These are phyloP conservation scores for Podarcis muralis DNA, from an alignment of 2,113 vertebrate genomes.

Conservation along the genomic window DNA sequence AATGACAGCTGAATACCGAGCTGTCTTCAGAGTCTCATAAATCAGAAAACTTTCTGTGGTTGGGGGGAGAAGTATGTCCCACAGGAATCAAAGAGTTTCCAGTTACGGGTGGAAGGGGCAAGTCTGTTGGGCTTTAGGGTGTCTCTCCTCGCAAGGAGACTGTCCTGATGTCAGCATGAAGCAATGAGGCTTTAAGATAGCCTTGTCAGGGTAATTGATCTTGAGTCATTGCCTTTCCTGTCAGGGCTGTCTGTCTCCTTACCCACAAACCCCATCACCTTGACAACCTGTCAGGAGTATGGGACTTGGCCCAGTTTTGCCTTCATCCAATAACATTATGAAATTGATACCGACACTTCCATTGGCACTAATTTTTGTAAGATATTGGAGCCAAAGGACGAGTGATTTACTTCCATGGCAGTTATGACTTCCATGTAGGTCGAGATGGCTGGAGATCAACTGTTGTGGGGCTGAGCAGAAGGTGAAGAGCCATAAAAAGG, in stretches of 20 bases:
- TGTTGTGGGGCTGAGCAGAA: conserved; percentile 26
- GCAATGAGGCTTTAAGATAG: conserved; percentile 74
- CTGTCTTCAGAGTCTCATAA: conserved; percentile 40
- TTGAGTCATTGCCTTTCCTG: conserved; percentile 77
- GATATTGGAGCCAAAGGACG: conserved; percentile 77
- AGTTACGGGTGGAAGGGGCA: conserved; percentile 60
- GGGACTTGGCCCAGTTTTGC: conserved; percentile 71
- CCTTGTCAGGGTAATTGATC: conserved; percentile 78
- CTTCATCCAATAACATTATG: conserved; percentile 79
- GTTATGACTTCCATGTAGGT: conserved; percentile 75
- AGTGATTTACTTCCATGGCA: conserved; percentile 66
- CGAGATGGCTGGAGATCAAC: conserved; percentile 64
- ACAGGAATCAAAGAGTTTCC: conserved; percentile 42
- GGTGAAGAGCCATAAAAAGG: neutral
- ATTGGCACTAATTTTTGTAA: conserved; percentile 78
- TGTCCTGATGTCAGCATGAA: conserved; percentile 67
- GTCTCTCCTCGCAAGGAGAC: conserved; percentile 49
- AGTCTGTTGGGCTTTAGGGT: conserved; percentile 2
- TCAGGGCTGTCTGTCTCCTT: conserved; percentile 78
- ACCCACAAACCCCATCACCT: conserved; percentile 74
- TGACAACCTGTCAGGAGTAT: conserved; percentile 75
- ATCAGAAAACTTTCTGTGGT: conserved; percentile 23
- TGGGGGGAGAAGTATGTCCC: neutral
- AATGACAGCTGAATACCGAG: conserved; percentile 12
- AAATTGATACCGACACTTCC: conserved; percentile 82